Conservation (phyloP, 2,797 vertebrate genomes). For the Menidia menidia region DNA sequence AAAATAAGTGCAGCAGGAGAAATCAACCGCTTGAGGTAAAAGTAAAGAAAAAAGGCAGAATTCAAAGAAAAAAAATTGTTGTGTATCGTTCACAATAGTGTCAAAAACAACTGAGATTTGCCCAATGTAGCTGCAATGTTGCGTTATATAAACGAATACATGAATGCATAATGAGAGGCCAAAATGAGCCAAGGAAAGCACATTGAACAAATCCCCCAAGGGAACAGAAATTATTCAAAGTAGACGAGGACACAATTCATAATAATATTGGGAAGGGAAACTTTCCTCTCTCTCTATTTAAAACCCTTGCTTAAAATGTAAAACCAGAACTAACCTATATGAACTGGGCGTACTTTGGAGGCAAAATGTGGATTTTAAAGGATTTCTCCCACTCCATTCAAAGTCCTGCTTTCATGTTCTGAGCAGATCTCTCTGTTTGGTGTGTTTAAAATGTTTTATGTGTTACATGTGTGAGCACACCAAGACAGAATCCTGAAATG, state of each 20-base stretch:
- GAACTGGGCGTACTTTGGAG: slow-evolving; percentile 40
- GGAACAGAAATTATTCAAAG: slow-evolving; percentile 73
- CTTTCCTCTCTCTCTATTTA: slow-evolving; percentile 53
- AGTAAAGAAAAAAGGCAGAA: slow-evolving; percentile 26
- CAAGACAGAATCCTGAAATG: background rate
- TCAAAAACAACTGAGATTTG: slow-evolving; percentile 55
- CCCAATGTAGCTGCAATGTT: slow-evolving; percentile 67
- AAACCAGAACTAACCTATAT: slow-evolving; percentile 48
- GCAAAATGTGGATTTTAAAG: slow-evolving; percentile 53
- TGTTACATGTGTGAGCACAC: background rate
- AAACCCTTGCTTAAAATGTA: slow-evolving; percentile 60
- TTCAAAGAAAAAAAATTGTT: slow-evolving; percentile 43
- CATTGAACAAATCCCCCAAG: slow-evolving; percentile 66
- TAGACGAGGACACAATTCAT: slow-evolving; percentile 71
- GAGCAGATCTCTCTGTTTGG: slow-evolving; percentile 7
- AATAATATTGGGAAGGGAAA: slow-evolving; percentile 64
- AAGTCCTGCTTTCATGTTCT: slow-evolving; percentile 36
- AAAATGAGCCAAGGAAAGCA: slow-evolving; percentile 76
- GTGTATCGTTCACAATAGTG: slow-evolving; percentile 50
- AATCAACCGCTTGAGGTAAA: slow-evolving; percentile 41
- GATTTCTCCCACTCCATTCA: slow-evolving; percentile 31
- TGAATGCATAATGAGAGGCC: slow-evolving; percentile 76
- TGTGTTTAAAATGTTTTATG: slow-evolving; percentile 3
- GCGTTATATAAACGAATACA: slow-evolving; percentile 74
- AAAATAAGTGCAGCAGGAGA: slow-evolving; percentile 38